phyloP scores from a whole-genome alignment of 53 echinoderm and acorn worm species.

The Pentamera pediparva region DNA sequence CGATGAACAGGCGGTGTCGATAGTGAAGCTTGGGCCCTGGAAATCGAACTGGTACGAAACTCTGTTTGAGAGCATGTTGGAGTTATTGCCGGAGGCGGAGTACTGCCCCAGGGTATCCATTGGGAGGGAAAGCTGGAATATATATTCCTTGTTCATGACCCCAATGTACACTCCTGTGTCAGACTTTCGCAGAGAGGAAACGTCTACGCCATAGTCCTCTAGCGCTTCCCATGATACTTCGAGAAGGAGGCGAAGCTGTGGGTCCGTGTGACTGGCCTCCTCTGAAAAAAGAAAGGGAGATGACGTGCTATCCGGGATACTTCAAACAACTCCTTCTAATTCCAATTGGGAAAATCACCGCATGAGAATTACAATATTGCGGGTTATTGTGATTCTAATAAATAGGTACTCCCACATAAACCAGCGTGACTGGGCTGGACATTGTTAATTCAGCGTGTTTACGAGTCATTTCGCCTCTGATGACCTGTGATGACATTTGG shows the following conservation, averaged over 20 bases:
- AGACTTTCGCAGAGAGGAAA: neutral
- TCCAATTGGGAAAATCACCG: no score
- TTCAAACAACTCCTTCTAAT: no score
- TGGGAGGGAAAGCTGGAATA: neutral
- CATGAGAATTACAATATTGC: no score
- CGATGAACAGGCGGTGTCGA: constrained; percentile 45
- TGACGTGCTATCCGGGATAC: no score
- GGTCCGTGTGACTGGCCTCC: constrained; percentile 30
- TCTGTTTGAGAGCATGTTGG: constrained; percentile 43
- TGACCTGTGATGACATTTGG: no score
- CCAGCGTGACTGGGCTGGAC: no score
- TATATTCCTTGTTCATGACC: constrained; percentile 24
- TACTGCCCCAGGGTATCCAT: constrained; percentile 6
- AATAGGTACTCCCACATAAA: no score
- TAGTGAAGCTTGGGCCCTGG: constrained; percentile 25
- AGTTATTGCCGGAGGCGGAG: constrained; percentile 18
- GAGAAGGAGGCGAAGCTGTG: constrained; percentile 28
- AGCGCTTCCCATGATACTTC: constrained; percentile 31
- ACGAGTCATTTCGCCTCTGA: no score
- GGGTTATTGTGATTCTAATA: no score
- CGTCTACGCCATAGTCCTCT: constrained; percentile 27
- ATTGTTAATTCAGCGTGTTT: no score
- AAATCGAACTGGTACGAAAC: constrained; percentile 46
- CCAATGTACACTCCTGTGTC: constrained; percentile 38
- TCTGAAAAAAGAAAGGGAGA: neutral